Evolutionary conservation across 2,113 vertebrate species (phyloP).

Genomic region (Candoia aspera): DNA sequence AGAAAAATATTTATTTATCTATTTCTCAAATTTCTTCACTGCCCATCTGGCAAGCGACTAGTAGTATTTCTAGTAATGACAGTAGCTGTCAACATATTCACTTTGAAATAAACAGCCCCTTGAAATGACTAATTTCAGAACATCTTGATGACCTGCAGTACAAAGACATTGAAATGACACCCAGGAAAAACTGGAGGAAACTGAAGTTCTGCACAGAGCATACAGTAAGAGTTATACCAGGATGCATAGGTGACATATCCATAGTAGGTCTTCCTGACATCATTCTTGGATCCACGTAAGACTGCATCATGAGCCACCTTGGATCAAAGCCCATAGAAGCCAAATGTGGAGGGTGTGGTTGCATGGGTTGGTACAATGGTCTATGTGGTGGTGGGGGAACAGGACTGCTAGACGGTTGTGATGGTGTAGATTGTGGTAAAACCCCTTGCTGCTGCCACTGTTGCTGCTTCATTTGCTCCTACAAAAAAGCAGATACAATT

Average conservation of each 20-base stretch:
- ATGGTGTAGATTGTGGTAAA: slow-evolving; percentile 79
- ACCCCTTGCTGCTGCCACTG: slow-evolving; percentile 83
- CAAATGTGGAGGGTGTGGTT: slow-evolving; percentile 92
- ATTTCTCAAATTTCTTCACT: too few species aligned
- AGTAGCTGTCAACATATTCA: not conserved
- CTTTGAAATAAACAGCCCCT: not conserved
- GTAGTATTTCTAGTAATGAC: not conserved
- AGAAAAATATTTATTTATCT: not conserved
- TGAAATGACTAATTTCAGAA: not conserved
- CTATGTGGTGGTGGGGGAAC: slow-evolving; percentile 89
- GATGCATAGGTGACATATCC: slow-evolving; percentile 92
- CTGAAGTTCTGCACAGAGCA: not conserved
- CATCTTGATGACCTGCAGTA: not conserved
- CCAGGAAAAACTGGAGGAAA: not conserved
- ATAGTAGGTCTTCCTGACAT: slow-evolving; percentile 91
- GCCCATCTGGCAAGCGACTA: not conserved
- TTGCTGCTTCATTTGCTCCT: slow-evolving; percentile 96
- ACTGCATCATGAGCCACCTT: slow-evolving; percentile 98
- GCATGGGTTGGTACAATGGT: slow-evolving; percentile 92
- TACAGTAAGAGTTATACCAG: slow-evolving; percentile 67
- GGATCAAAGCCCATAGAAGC: slow-evolving; percentile 98
- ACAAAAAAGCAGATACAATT: slow-evolving; percentile 11
- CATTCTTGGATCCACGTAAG: slow-evolving; percentile 97
- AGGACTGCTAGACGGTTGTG: slow-evolving; percentile 83
- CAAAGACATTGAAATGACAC: not conserved